Evolutionary conservation across 2,113 vertebrate species (phyloP).

Genomic region (Leptocoma aspasia): DNA sequence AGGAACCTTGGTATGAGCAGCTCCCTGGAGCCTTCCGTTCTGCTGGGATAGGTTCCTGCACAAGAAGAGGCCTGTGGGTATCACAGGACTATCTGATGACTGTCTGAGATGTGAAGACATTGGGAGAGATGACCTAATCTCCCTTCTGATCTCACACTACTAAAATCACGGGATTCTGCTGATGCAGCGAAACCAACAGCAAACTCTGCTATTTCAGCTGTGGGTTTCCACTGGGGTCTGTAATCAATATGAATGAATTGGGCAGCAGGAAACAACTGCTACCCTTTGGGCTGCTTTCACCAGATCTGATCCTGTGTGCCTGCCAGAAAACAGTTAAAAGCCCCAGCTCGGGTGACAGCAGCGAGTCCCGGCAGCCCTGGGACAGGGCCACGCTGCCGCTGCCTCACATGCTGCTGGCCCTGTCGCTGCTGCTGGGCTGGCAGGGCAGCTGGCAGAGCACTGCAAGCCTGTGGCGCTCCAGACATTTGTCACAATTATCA

Average conservation of each 20-base stretch:
- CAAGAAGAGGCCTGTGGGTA: background rate
- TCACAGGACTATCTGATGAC: background rate
- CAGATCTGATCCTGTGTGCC: background rate
- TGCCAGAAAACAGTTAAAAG: background rate
- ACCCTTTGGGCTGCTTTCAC: background rate
- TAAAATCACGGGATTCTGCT: background rate
- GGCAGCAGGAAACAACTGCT: background rate
- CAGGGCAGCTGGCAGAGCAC: background rate
- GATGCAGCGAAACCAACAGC: background rate
- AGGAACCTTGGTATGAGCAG: fast-evolving
- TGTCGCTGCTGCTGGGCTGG: background rate
- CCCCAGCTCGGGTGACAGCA: background rate
- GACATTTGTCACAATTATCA: conserved; percentile 1
- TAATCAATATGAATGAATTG: background rate
- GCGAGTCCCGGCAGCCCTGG: fast-evolving
- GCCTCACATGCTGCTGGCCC: background rate
- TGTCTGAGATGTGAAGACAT: background rate
- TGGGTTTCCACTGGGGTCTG: background rate
- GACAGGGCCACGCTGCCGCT: fast-evolving
- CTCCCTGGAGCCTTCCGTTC: background rate
- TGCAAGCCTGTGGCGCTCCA: background rate
- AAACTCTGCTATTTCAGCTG: conserved; percentile 8
- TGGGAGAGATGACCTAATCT: background rate
- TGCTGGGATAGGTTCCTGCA: background rate
- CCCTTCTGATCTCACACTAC: background rate